Evolutionary conservation across 2,888 invertebrate species (phyloP), one percentile per base, ranked within the genome.

Genomic region (Myopa tessellatipennis): DNA sequence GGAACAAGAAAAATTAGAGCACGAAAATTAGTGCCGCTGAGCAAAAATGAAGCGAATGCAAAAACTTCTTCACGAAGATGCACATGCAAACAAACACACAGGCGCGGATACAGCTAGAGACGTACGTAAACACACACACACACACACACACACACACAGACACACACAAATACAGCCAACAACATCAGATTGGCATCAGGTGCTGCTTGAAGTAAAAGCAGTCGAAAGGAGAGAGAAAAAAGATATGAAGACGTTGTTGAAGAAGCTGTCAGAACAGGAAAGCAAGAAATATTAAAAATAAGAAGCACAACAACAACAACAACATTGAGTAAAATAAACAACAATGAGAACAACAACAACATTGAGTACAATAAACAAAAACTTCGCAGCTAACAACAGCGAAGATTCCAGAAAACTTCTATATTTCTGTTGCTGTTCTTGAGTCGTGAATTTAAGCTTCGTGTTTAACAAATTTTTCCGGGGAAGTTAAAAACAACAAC

Each of bases 231-330:
- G 12, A 7, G 3, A 36, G 26, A 38, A 60, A 34, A n/a, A 36
- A 67, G 58, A 71, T 45, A 67, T 63, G 38, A 38, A 6, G 73
- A 73, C 52, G 40, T 72, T 18, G 74, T 45, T 55, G 68, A 75
- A 68, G 70, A 60, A 76, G 63, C 26, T 61, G 52, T 55, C n/a
- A 68, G 52, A 18, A 70, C 45, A 36, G n/a, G 36, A 12, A 10
- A 65, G 74, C 71, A 45, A 45, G 45, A 76, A 71, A 50, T 70
- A 71, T 26, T 61, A 76, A 73, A 18, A 75, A 76, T 72, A 76
- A 61, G 65, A 79, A 79, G 67, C 72, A 71, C 73, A 79, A 60
- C 77, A 79, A 73, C 78, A 79, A 70, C 76, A 70, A 18, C 67
- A 72, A 55, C 34, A 58, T 67, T n/a, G 26, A 55, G 26, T 14